phyloP scores from a whole-genome alignment of 2,113 vertebrate genomes.

The Trematomus loennbergii region DNA sequence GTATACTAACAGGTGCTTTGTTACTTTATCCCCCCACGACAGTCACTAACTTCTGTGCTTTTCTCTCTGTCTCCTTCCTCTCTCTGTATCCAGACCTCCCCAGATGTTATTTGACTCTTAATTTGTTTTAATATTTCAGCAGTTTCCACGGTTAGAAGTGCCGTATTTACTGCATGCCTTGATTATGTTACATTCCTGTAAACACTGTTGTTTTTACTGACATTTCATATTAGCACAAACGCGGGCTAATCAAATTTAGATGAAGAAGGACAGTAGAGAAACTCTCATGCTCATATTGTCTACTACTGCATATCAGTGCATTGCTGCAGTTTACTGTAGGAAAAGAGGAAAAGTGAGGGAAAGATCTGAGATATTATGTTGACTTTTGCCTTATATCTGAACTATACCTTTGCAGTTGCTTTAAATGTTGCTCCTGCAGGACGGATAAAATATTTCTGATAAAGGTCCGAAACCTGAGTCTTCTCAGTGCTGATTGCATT shows the following conservation, averaged over 20 bases:
- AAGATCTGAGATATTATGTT: background rate
- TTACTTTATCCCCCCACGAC: slow-evolving; percentile 11
- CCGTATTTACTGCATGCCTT: slow-evolving; percentile 44
- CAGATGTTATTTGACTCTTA: slow-evolving; percentile 58
- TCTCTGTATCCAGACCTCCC: slow-evolving; percentile 17
- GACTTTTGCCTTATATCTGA: too few relatives aligned
- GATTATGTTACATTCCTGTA: slow-evolving; percentile 59
- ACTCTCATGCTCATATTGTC: background rate
- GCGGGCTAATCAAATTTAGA: slow-evolving; percentile 44
- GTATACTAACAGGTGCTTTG: slow-evolving; percentile 7
- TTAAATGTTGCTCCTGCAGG: too few relatives aligned
- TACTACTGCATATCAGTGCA: background rate
- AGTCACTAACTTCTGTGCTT: slow-evolving; percentile 11
- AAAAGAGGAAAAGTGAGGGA: background rate
- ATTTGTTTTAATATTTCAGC: slow-evolving; percentile 77
- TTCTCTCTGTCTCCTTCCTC: background rate
- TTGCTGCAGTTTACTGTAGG: background rate
- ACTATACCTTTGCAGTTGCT: too few relatives aligned
- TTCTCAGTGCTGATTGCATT: slow-evolving; percentile 5
- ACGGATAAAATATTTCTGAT: too few relatives aligned
- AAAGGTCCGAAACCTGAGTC: background rate
- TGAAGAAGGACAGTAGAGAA: slow-evolving; percentile 16
- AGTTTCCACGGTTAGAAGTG: slow-evolving; percentile 60
- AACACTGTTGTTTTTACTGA: slow-evolving; percentile 60
- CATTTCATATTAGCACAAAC: slow-evolving; percentile 28